Percentiles rank a stretch among this genome's conserved stretches.
These are phyloP conservation scores for Geodia barretti DNA, from an alignment of 37 sponge, comb jelly and placozoan species.

Conservation along the genomic window DNA sequence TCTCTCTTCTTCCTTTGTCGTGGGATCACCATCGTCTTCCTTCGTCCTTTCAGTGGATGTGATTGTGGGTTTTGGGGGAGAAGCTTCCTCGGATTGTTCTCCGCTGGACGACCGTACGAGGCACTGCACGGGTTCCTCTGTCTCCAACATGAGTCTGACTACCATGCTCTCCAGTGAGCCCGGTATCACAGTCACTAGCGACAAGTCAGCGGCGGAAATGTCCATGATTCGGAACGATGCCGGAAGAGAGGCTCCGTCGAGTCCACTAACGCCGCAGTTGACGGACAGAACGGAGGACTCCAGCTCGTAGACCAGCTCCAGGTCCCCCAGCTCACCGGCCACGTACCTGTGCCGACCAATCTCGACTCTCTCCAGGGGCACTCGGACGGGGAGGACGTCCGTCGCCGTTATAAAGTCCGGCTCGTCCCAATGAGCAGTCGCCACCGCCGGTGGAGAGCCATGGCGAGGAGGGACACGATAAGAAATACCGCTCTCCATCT, in stretches of 20 bases:
- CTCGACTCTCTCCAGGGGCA: slow-evolving; percentile 45
- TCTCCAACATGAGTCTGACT: slow-evolving; percentile 50
- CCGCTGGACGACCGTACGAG: not conserved
- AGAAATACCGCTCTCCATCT: too few relatives aligned
- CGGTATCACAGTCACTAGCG: slow-evolving; percentile 39
- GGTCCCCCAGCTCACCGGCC: slow-evolving; percentile 10
- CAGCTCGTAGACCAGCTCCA: slow-evolving; percentile 50
- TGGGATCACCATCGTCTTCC: not conserved
- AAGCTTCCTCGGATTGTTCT: not conserved
- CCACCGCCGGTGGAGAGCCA: too few relatives aligned
- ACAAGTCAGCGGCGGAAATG: slow-evolving; percentile 43
- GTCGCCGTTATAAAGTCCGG: slow-evolving; percentile 33
- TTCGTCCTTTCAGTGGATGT: not conserved
- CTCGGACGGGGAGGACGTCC: slow-evolving; percentile 21
- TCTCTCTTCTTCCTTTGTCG: not conserved
- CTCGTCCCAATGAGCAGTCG: not conserved
- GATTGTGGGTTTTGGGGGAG: not conserved
- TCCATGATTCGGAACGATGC: slow-evolving; percentile 31
- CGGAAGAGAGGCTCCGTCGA: slow-evolving; percentile 13
- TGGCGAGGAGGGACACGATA: too few relatives aligned
- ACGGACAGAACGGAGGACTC: slow-evolving; percentile 51
- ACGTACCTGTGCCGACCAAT: slow-evolving; percentile 41
- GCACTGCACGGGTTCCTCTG: slow-evolving; percentile 7
- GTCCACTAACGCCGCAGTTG: slow-evolving; percentile 2
- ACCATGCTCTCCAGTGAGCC: slow-evolving; percentile 63